A percentile compares a stretch with the other conserved stretches of the same genome.
phyloP scores from a whole-genome alignment of 2,888 invertebrate species.

The Eremobia ochroleuca region DNA sequence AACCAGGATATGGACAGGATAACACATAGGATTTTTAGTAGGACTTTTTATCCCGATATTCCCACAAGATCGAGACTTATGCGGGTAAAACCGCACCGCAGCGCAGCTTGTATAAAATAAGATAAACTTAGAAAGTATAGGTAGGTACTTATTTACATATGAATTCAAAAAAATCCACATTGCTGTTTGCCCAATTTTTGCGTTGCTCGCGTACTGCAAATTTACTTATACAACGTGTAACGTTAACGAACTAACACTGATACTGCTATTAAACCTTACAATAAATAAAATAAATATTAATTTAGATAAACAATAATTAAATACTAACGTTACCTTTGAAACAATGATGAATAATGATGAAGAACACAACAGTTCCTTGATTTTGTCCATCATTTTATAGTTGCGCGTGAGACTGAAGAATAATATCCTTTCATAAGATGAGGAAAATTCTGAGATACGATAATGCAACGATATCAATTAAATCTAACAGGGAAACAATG shows the following conservation, averaged over 20 bases:
- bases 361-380: constrained; percentile 22
- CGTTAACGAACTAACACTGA: not conserved
- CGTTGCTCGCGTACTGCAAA: not conserved
- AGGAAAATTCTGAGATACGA: constrained; percentile 36
- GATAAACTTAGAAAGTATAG: no score
- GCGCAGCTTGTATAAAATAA: no score
- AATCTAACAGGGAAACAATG: not conserved
- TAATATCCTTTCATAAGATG: constrained; percentile 41
- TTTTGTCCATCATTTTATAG: constrained; percentile 46
- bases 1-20: no score
- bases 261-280: not conserved
- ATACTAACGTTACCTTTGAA: not conserved
- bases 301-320: no score
- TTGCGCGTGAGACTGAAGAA: constrained; percentile 45
- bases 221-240: no score
- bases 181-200: no score
- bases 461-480: not conserved
- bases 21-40: no score
- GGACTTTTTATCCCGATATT: no score
- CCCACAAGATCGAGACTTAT: no score
- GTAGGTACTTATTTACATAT: no score
- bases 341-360: constrained; percentile 25
- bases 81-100: no score
- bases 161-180: not conserved
- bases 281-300: not conserved